Evolutionary conservation across 1,140 invertebrate species (phyloP).

Genomic region (Macrobrachium rosenbergii): DNA sequence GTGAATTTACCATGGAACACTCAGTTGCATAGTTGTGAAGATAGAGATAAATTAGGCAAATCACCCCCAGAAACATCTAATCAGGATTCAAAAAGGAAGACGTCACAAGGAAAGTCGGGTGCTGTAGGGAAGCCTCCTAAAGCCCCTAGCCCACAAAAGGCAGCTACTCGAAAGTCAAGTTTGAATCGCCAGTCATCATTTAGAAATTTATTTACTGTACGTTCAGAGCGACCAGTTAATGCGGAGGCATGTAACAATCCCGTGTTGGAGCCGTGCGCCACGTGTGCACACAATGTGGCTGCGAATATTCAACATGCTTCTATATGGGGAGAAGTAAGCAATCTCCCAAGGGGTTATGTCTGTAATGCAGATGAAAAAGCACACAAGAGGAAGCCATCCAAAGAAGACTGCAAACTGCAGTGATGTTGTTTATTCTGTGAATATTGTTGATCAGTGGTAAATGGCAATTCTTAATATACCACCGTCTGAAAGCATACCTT

Average conservation of each 20-base stretch:
- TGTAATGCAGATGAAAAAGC: slow-evolving; percentile 50
- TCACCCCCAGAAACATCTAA: slow-evolving; percentile 12
- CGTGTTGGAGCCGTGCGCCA: slow-evolving; percentile 61
- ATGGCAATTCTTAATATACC: too few relatives aligned
- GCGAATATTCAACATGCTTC: slow-evolving; percentile 64
- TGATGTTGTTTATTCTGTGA: slow-evolving; percentile 34
- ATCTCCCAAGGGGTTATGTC: slow-evolving; percentile 58
- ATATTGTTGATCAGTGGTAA: background rate
- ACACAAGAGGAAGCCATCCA: slow-evolving; percentile 54
- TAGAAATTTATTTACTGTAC: slow-evolving; percentile 44
- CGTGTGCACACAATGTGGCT: slow-evolving; percentile 63
- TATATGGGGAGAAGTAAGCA: slow-evolving; percentile 58
- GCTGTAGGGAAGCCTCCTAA: slow-evolving; percentile 50
- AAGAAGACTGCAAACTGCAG: slow-evolving; percentile 65
- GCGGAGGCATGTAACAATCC: slow-evolving; percentile 54
- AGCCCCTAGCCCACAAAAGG: slow-evolving; percentile 40
- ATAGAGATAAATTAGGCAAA: background rate
- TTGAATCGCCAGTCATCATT: slow-evolving; percentile 56
- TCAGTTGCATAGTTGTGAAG: slow-evolving; percentile 23
- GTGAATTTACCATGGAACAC: slow-evolving; percentile 32
- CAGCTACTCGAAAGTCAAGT: slow-evolving; percentile 40
- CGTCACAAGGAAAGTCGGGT: slow-evolving; percentile 33
- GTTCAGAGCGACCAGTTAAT: slow-evolving; percentile 30
- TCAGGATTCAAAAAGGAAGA: slow-evolving; percentile 33
- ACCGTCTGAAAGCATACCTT: background rate